Conservation (phyloP, 2,113 vertebrate species). For the Prietella phreatophila region DNA sequence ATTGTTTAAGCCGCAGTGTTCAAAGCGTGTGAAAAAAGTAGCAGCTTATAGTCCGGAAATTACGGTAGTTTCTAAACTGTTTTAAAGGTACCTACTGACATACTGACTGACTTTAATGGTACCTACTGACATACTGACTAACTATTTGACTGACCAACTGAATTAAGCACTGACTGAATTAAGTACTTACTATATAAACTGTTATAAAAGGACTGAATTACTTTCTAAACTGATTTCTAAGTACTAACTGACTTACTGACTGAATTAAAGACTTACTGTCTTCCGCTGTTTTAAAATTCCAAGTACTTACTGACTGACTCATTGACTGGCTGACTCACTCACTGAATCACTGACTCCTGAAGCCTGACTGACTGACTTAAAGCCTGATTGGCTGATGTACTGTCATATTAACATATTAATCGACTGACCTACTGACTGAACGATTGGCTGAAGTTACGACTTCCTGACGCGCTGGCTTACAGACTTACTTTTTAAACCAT, state of each 20-base stretch:
- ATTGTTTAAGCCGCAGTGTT: too few relatives aligned
- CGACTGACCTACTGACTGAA: neutral
- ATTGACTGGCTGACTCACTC: neutral
- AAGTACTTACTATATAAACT: neutral
- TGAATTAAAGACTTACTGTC: too few relatives aligned
- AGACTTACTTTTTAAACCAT: neutral
- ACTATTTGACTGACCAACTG: neutral
- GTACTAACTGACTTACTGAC: too few relatives aligned
- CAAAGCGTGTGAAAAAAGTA: too few relatives aligned
- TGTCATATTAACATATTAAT: neutral
- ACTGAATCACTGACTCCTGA: neutral
- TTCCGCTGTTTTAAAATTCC: neutral
- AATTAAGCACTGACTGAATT: neutral
- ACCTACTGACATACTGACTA: too few relatives aligned
- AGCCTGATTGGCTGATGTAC: neutral
- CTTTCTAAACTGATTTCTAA: neutral
- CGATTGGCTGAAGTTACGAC: neutral
- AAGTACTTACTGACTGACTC: neutral
- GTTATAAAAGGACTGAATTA: neutral
- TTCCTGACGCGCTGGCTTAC: neutral
- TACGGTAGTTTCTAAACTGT: too few relatives aligned
- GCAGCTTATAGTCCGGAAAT: too few relatives aligned
- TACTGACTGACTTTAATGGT: neutral
- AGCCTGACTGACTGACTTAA: neutral
- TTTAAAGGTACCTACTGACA: too few relatives aligned